A percentile compares a stretch with the other conserved stretches of the same genome.
These are phyloP conservation scores for Acromyrmex heyeri DNA, from an alignment of 1,140 invertebrate genomes.

Conservation along the genomic window DNA sequence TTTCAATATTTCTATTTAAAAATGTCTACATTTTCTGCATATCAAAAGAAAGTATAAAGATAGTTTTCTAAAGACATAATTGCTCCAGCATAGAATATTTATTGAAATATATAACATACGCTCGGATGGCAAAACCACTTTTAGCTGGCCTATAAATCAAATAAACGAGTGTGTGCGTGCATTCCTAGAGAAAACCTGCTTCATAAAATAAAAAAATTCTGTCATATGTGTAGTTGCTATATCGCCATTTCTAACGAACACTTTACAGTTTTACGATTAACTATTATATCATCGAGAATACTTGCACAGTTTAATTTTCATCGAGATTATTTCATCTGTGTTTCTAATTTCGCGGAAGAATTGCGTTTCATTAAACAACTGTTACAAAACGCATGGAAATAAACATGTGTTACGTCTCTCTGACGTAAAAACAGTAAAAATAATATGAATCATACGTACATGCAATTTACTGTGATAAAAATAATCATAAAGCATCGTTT, in stretches of 20 bases:
- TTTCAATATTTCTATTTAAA: conserved; percentile 1
- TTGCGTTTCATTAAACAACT: not conserved
- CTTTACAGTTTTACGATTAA: not conserved
- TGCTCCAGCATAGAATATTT: conserved; percentile 23
- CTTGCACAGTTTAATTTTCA: not conserved
- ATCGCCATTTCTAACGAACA: conserved; percentile 67
- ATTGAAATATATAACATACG: conserved; percentile 76
- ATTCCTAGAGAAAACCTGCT: conserved; percentile 83
- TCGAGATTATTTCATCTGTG: conserved; percentile 10
- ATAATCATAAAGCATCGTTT: not conserved
- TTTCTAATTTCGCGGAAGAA: not conserved
- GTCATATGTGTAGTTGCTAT: conserved; percentile 41
- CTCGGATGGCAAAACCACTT: conserved; percentile 74
- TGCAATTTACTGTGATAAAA: conserved; percentile 23
- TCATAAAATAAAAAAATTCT: conserved; percentile 60
- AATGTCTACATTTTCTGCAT: not conserved
- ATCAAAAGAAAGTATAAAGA: not conserved
- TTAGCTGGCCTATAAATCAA: conserved; percentile 78
- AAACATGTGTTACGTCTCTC: not conserved
- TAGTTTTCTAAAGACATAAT: conserved; percentile 24
- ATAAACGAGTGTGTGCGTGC: conserved; percentile 70
- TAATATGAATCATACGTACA: not conserved
- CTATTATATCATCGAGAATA: conserved; percentile 39
- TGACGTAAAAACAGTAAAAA: not conserved
- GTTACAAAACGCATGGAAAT: not conserved